A percentile compares a stretch with the other conserved stretches of the same genome.
These are phyloP conservation scores for Danionella cerebrum DNA, from an alignment of 2,113 vertebrate genomes.

Conservation along the genomic window DNA sequence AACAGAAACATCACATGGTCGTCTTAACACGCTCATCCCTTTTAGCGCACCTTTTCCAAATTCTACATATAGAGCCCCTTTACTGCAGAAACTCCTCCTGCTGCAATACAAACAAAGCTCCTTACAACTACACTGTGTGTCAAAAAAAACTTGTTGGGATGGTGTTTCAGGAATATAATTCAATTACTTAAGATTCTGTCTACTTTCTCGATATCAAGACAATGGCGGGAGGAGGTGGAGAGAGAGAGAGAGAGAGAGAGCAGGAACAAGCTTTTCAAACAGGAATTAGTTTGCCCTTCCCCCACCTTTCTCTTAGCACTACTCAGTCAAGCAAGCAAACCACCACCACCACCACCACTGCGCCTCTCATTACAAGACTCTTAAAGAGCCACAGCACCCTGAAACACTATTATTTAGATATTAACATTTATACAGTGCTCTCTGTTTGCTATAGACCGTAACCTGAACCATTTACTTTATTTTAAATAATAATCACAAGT, in stretches of 20 bases:
- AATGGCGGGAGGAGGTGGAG: background rate
- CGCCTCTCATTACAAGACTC: background rate
- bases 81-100: background rate
- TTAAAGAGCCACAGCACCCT: too few species aligned
- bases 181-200: too few species aligned
- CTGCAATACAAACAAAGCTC: background rate
- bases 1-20: too few species aligned
- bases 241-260: background rate
- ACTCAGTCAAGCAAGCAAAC: constrained; percentile 38
- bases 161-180: too few species aligned
- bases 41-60: background rate
- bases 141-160: too few species aligned
- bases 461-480: too few species aligned
- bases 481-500: too few species aligned
- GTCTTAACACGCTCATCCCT: constrained; percentile 13
- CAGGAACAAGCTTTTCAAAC: constrained; percentile 30
- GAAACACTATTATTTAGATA: too few species aligned
- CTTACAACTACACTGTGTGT: too few species aligned
- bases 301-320: constrained; percentile 19
- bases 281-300: constrained; percentile 39
- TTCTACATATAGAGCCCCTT: background rate
- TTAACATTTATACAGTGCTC: too few species aligned
- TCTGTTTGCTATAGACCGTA: too few species aligned
- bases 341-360: constrained; percentile 27
- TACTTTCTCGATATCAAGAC: background rate